Evolutionary conservation across 2,113 vertebrate genomes (phyloP), one percentile per base, ranked within the genome.

Genomic region (Pontoporia blainvillei): DNA sequence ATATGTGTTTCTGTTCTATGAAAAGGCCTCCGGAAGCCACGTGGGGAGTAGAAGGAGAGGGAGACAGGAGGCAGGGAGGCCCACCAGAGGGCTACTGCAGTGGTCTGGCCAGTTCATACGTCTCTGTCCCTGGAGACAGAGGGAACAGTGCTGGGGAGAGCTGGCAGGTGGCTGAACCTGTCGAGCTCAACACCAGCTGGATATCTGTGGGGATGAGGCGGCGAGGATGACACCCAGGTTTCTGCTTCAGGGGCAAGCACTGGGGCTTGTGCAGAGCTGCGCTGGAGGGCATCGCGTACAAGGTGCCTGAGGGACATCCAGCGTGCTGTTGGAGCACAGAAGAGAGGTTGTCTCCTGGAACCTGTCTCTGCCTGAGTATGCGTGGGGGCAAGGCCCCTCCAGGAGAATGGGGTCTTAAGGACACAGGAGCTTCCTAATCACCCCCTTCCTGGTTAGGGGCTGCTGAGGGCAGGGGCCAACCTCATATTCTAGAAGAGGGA

Each of bases 401-500:
- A 46, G 52, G 29, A 67, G 52, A 61, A 49, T 7, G 21, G 49
- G 61, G 29, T 83, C 85, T 88, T 13, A 34, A 82, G n/a, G 69
- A 72, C 75, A 72, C 34, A 27, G 23, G 25, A 64, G 15, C 54
- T 86, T 82, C 72, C 54, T 76, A 41, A 54, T 71, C 17, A 10
- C 64, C 62, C 36, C 14, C n/a, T 57, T 82, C 23, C 18, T 36
- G 67, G 29, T 41, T 81, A 39, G 36, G 64, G 44, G 21, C 52
- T 44, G 34, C 62, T 36, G 27, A 20, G 64, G 67, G 5, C 73
- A 44, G 64, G 49, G 52, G 62, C 79, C 76, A 36, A 23, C 31
- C 14, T 91, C n/a, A 14, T 57, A 1, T 82, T 94, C 67, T 82
- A 66, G 89, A 91, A 71, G 49, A 66, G 76, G 52, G 59, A 79